Conservation (phyloP, 2,888 invertebrate species). For the Cephus spinipes region DNA sequence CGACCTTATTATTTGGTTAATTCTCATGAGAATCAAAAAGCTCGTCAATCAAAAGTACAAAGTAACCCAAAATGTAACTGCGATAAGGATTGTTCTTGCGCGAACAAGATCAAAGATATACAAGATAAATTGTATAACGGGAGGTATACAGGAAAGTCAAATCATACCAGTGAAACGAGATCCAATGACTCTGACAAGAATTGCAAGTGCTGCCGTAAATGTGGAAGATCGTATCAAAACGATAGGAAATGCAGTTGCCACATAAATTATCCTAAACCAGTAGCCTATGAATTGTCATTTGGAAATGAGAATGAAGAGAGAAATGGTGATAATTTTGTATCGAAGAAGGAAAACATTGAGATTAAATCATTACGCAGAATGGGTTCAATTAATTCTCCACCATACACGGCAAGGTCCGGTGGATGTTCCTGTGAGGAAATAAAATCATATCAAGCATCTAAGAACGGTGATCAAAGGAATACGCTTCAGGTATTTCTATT, state of each 20-base stretch:
- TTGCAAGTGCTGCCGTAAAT: constrained; percentile 49
- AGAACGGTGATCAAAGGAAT: constrained; percentile 26
- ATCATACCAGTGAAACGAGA: constrained; percentile 14
- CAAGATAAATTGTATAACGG: constrained; percentile 21
- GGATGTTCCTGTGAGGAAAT: constrained; percentile 42
- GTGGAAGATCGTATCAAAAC: constrained; percentile 52
- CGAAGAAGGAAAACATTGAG: constrained; percentile 18
- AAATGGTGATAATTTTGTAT: constrained; percentile 15
- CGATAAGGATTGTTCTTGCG: constrained; percentile 40
- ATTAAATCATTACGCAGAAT: constrained; percentile 23
- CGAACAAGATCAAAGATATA: constrained; percentile 29
- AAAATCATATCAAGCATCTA: constrained; percentile 25
- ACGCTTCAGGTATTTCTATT: constrained; percentile 46
- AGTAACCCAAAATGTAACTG: constrained; percentile 39
- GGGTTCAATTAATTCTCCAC: constrained; percentile 24
- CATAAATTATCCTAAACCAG: constrained; percentile 59
- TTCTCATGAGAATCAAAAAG: constrained; percentile 9
- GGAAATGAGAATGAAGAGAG: constrained; percentile 40
- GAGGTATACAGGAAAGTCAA: constrained; percentile 11
- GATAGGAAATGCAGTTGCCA: constrained; percentile 48
- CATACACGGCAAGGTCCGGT: constrained; percentile 29
- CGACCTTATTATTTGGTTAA: constrained; percentile 20
- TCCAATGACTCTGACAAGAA: constrained; percentile 29
- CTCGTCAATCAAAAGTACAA: constrained; percentile 36
- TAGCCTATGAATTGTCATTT: constrained; percentile 67